A percentile compares a stretch with the other conserved stretches of the same genome.
phyloP scores from a whole-genome alignment of 1,140 invertebrate species.

The Calycopis cecrops region DNA sequence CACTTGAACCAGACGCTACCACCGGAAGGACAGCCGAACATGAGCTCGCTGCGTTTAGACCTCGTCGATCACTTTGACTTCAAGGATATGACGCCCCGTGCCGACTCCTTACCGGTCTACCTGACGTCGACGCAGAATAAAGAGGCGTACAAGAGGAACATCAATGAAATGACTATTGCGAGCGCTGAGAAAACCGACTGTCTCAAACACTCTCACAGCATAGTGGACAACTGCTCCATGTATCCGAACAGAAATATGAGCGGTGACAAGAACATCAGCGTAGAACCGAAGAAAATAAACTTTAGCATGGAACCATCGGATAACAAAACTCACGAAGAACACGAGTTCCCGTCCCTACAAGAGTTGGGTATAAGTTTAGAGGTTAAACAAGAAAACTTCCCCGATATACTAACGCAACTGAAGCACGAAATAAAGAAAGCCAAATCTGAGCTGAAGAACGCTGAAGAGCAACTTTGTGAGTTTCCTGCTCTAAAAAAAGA shows the following conservation, averaged over 20 bases:
- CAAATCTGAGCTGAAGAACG: conserved; percentile 70
- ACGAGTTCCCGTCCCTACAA: conserved; percentile 52
- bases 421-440: conserved; percentile 75
- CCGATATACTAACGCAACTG: conserved; percentile 70
- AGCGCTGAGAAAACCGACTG: conserved; percentile 36
- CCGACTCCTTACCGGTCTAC: conserved; percentile 53
- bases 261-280: conserved; percentile 52
- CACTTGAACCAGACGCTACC: conserved; percentile 47
- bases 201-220: conserved; percentile 46
- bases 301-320: conserved; percentile 59
- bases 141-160: conserved; percentile 58
- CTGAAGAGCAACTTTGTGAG: conserved; percentile 74
- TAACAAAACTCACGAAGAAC: conserved; percentile 47
- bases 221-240: conserved; percentile 68
- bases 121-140: conserved; percentile 60
- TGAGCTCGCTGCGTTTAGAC: conserved; percentile 58
- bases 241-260: conserved; percentile 65
- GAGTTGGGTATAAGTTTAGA: conserved; percentile 61
- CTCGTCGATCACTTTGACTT: conserved; percentile 44
- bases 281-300: conserved; percentile 70
- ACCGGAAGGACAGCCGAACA: conserved; percentile 48
- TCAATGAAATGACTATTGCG: conserved; percentile 70
- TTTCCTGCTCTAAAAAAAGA: conserved; percentile 76
- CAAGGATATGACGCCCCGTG: conserved; percentile 41
- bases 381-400: conserved; percentile 58